phyloP scores from a whole-genome alignment of 2,113 vertebrate genomes.

The Platysteira castanea region DNA sequence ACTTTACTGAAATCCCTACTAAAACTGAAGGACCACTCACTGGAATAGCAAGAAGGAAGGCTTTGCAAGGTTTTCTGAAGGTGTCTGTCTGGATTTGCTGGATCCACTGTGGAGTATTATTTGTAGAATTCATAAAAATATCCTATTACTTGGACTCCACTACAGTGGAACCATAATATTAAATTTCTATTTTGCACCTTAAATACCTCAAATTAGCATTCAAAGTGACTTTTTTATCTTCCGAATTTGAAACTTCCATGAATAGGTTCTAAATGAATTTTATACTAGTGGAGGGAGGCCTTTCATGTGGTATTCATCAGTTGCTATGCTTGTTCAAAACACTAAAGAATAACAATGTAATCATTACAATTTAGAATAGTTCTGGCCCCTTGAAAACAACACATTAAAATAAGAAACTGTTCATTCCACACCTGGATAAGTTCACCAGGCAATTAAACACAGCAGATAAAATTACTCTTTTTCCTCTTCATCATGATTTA shows the following conservation, averaged over 20 bases:
- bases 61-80: neutral
- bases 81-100: neutral
- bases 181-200: slow-evolving; percentile 23
- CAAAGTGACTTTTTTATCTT: neutral
- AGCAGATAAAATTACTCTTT: neutral
- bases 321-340: slow-evolving; percentile 51
- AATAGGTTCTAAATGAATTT: slow-evolving; percentile 33
- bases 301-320: slow-evolving; percentile 38
- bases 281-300: neutral
- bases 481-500: neutral
- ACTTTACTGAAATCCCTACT: neutral
- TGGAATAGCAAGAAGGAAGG: neutral
- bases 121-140: neutral
- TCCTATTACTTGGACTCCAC: neutral
- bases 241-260: neutral
- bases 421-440: slow-evolving; percentile 4
- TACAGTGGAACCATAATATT: neutral
- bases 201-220: neutral
- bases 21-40: neutral
- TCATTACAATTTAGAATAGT: slow-evolving; percentile 19
- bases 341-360: slow-evolving; percentile 40
- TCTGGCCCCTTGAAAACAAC: slow-evolving; percentile 30
- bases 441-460: slow-evolving; percentile 17
- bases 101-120: neutral
- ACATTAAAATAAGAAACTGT: slow-evolving; percentile 46